Base-by-base conservation (phyloP, 2,113 vertebrate genomes). In the Antigone vipio region DNA sequence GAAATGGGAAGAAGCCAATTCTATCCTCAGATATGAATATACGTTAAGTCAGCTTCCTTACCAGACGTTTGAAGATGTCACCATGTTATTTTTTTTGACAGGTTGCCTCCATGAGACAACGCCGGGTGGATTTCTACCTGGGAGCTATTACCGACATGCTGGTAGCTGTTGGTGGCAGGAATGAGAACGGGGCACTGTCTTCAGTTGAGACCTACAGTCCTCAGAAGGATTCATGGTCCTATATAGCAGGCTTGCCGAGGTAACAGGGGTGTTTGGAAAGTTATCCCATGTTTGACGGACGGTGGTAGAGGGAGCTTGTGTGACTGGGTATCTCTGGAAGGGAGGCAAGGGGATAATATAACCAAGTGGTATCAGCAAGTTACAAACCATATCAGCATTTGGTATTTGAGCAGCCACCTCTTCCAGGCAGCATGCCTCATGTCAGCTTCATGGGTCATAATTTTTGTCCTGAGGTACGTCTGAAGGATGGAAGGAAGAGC, bases 81-180 rank as follows among this genome's bases (percentile, higher is more conserved):
- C 58, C 47, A 1, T 91, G 68, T 69, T 42, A 0, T 44, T 59
- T 71, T 32, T 82, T 67, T 81, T 95, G 63, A 3, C 97, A 99
- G 99, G 98, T 99, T 32, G 98, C 99, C 22, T 97, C 98, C 67
- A 99, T 99, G 99, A 99, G 99, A 97, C 99, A 99, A 62, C 97
- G 98, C 12, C 98, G 99, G 2, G 99, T 99, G 52, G 99, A 99
- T 94, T 99, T 99, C 97, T 99, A 98, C 98, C 97, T 99, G 76
- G 99, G 98, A 22, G 98, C 98, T 5, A 97, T 99, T 16, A 98
- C 98, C 4, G 98, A 99, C 78, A 98, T 98, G 96, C 98, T 99
- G 95, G 98, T 99, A 20, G 99, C 99, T 2, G 99, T 99, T 3
- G 99, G 99, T 6, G 99, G 99, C 91, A 98, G 99, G 89, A 99